phyloP scores from a whole-genome alignment of 2,888 invertebrate genomes.

The Cheilosia scutellata region DNA sequence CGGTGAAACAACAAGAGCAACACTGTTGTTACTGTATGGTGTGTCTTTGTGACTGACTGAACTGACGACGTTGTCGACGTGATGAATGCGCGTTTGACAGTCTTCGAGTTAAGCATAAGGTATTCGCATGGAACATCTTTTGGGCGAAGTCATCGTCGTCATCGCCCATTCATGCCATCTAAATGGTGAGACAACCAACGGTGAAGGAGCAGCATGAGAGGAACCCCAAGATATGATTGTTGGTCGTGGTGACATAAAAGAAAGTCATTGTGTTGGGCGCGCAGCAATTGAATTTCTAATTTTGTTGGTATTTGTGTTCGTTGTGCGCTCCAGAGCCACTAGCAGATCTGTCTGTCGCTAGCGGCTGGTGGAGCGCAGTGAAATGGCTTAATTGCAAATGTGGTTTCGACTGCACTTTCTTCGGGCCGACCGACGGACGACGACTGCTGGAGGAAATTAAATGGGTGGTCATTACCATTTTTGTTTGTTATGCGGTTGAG shows the following conservation, averaged over 20 bases:
- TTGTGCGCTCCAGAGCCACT: conserved; percentile 50
- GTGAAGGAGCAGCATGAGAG: background rate
- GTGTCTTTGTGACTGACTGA: background rate
- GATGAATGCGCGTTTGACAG: conserved; percentile 49
- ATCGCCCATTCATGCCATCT: conserved; percentile 47
- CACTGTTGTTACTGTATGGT: conserved; percentile 11
- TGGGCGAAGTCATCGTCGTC: conserved; percentile 32
- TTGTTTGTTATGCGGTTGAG: conserved; percentile 58
- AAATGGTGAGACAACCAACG: conserved; percentile 45
- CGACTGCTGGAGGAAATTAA: conserved; percentile 48
- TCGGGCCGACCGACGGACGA: background rate
- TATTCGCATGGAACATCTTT: conserved; percentile 52
- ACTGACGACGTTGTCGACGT: conserved; percentile 3
- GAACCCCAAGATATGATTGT: conserved; percentile 49
- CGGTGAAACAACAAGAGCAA: conserved; percentile 27
- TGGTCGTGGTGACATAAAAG: conserved; percentile 55
- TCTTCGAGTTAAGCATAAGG: conserved; percentile 16
- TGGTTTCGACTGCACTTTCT: conserved; percentile 71
- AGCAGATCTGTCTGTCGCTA: conserved; percentile 54
- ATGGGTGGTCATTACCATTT: conserved; percentile 72
- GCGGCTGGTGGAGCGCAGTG: conserved; percentile 48
- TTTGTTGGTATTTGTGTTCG: conserved; percentile 36
- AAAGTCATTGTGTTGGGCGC: conserved; percentile 44
- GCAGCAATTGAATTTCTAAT: conserved; percentile 71
- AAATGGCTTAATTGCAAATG: conserved; percentile 73